Evolutionary conservation across 2,888 invertebrate genomes (phyloP).

Genomic region (Dorcus hopei): DNA sequence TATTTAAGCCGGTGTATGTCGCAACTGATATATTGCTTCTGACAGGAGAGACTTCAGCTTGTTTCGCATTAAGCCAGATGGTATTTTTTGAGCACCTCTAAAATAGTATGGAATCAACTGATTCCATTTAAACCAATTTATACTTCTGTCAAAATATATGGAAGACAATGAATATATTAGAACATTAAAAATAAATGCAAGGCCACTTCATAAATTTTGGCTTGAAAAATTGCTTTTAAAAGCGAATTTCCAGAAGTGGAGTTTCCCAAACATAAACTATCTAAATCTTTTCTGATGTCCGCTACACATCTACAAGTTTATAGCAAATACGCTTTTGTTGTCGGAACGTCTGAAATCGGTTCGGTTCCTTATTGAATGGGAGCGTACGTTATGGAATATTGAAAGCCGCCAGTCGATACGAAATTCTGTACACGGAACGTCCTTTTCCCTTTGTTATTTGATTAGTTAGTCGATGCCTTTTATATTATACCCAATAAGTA

Average conservation of each 20-base stretch:
- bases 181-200: too few species aligned
- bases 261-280: constrained; percentile 20
- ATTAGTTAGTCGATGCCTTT: too few species aligned
- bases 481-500: too few species aligned
- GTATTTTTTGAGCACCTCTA: too few species aligned
- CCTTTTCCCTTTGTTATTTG: too few species aligned
- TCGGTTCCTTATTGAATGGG: constrained; percentile 23
- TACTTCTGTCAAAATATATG: too few species aligned
- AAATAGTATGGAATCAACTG: too few species aligned
- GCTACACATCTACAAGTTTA: constrained; percentile 25
- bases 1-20: constrained; percentile 9
- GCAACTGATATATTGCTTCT: constrained; percentile 6
- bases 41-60: background rate
- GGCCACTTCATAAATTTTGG: too few species aligned
- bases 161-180: too few species aligned
- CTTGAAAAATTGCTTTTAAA: too few species aligned
- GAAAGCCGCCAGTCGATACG: constrained; percentile 9
- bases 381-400: constrained; percentile 22
- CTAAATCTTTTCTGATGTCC: constrained; percentile 23
- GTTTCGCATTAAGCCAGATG: constrained; percentile 1
- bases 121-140: too few species aligned
- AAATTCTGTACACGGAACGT: too few species aligned
- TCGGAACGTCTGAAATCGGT: constrained; percentile 22
- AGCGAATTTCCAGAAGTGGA: background rate
- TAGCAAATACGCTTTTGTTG: constrained; percentile 24